A percentile compares a stretch with the other conserved stretches of the same genome.
These are phyloP conservation scores for Altica lythri DNA, from an alignment of 2,888 invertebrate genomes.

Conservation along the genomic window DNA sequence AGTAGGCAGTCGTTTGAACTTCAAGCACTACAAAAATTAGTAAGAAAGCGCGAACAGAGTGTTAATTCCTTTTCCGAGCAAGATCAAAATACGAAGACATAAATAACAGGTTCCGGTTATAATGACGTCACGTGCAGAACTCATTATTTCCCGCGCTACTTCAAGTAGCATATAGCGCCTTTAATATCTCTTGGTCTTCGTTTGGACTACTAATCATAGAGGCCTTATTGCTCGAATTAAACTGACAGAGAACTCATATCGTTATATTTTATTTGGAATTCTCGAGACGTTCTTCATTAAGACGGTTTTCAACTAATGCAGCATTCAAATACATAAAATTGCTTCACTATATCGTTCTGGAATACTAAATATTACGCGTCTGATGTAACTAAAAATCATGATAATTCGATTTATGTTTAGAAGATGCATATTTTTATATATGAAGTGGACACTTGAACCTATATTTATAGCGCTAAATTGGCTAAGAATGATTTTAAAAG, in stretches of 20 bases:
- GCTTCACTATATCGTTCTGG: too few species aligned
- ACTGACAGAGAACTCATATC: conserved; percentile 11
- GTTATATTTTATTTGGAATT: conserved; percentile 7
- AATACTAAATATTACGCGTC: too few species aligned
- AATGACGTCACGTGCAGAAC: conserved; percentile 61
- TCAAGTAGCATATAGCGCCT: conserved; percentile 58
- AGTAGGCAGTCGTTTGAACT: too few species aligned
- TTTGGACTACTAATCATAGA: conserved; percentile 54
- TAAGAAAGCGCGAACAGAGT: conserved; percentile 30
- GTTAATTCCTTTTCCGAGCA: conserved; percentile 55
- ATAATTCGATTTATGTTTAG: too few species aligned
- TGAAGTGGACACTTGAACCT: too few species aligned
- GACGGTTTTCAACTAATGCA: not conserved
- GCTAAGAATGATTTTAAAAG: too few species aligned
- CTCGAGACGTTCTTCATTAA: conserved; percentile 5
- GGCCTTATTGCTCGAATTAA: conserved; percentile 36
- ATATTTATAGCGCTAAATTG: too few species aligned
- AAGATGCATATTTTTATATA: too few species aligned
- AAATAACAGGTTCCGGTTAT: conserved; percentile 59
- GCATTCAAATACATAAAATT: too few species aligned
- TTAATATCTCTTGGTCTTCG: conserved; percentile 53
- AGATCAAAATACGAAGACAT: conserved; percentile 58
- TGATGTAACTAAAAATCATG: too few species aligned
- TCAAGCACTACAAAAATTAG: not conserved
- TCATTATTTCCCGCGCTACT: conserved; percentile 59